Conservation (phyloP, 2,888 invertebrate genomes). For the Odontomyia ornata region DNA sequence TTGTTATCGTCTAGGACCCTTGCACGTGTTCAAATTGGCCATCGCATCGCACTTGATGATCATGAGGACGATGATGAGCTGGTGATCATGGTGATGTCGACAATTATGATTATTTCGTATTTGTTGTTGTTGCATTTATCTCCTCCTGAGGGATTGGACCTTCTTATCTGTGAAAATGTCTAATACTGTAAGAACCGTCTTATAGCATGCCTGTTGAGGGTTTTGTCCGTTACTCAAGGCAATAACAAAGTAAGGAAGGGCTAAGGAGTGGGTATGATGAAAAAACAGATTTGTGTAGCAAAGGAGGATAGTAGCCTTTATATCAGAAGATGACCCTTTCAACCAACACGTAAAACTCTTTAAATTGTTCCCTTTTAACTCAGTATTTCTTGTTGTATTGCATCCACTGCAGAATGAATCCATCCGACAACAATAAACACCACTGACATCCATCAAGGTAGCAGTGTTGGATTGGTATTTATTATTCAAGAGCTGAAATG, state of each 20-base stretch:
- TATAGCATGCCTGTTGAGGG: background rate
- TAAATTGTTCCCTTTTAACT: conserved; percentile 30
- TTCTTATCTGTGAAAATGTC: conserved; percentile 36
- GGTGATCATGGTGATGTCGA: background rate
- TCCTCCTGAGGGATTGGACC: background rate
- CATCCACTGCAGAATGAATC: background rate
- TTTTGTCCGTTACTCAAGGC: conserved; percentile 3
- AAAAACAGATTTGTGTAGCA: background rate
- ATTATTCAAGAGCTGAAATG: conserved; percentile 17
- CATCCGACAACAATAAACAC: conserved; percentile 20
- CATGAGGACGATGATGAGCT: background rate
- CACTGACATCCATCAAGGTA: conserved; percentile 28
- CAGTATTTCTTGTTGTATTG: background rate
- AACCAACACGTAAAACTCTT: background rate
- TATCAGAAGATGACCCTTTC: conserved; percentile 29
- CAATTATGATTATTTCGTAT: too few relatives aligned
- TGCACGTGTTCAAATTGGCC: conserved; percentile 45
- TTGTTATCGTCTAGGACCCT: conserved; percentile 35
- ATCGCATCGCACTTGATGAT: conserved; percentile 28
- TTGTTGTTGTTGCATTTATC: too few relatives aligned
- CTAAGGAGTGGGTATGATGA: background rate
- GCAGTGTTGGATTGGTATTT: background rate
- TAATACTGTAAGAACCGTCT: background rate
- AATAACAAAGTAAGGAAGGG: background rate
- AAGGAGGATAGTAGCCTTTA: background rate